Evolutionary conservation across 2,797 vertebrate genomes (phyloP), one percentile per base, ranked within the genome.

Genomic region (Acridotheres tristis): DNA sequence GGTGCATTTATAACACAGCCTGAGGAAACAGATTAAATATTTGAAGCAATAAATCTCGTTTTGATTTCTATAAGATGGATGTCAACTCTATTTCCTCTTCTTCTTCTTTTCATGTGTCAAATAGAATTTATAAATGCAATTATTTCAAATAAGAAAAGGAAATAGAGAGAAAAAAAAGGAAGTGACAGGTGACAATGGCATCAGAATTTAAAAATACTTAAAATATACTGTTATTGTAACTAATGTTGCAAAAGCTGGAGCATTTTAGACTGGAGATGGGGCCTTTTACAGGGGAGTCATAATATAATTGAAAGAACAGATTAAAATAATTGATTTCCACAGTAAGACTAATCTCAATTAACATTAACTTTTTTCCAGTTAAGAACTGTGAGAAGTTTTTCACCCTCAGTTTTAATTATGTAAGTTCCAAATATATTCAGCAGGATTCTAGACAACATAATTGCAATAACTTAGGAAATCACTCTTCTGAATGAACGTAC

Each of bases 41-140:
- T 73, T 72, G 83, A 91, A 94, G 77, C 20, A 93, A 68, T 66
- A 86, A 47, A 93, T 42, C n/a, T 50, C 32, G 77, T 91, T 96
- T 95, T 91, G 75, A 89, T 87, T n/a, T 80, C 62, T 93, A 15
- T 32, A 54, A 91, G 40, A 68, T 32, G 12, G 47, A 84, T 50
- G 47, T 81, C 17, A 71, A 18, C 29, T 75, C 55, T 67, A 55
- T 88, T 88, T 54, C 45, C 30, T 71, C 40, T 71, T 25, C 30
- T 43, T 26, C 43, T 78, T 66, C 23, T 82, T 43, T 73, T 69
- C 21, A 42, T 69, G 22, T 80, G 27, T 73, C 65, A 74, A 67
- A 55, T 32, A 72, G 65, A 78, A 82, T 92, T 87, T 78, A 75
- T 71, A 91, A 93, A 90, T 78, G 19, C 13, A 73, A 50, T 89